Evolutionary conservation across 2,113 vertebrate species (phyloP).

Genomic region (Orientallactaga bullata): DNA sequence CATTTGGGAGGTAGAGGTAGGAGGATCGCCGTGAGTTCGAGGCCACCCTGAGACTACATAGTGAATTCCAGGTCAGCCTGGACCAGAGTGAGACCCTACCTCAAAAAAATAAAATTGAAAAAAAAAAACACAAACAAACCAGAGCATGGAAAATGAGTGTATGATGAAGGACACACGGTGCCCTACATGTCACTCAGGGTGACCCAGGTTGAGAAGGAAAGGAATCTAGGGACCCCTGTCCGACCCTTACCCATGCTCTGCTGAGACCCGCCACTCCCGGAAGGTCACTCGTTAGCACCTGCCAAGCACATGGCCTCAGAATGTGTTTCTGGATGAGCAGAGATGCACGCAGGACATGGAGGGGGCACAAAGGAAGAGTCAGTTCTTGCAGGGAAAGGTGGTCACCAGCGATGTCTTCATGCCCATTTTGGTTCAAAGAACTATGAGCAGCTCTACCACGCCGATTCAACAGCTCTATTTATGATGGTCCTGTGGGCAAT

Average conservation of each 20-base stretch:
- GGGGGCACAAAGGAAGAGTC: background rate
- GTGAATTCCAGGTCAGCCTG: too few species aligned
- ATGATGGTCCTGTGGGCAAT: background rate
- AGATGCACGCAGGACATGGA: background rate
- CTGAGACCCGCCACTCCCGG: background rate
- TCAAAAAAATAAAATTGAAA: too few species aligned
- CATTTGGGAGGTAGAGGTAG: too few species aligned
- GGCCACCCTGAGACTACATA: too few species aligned
- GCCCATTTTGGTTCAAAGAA: conserved; percentile 3
- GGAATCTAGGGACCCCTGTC: background rate
- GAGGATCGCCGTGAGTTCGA: too few species aligned
- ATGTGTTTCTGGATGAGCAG: background rate
- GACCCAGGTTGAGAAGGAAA: background rate
- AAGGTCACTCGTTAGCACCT: background rate
- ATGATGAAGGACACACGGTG: background rate
- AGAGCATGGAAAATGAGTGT: too few species aligned
- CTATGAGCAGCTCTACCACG: background rate
- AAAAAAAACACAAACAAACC: too few species aligned
- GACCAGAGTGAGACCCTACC: too few species aligned
- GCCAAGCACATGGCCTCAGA: background rate
- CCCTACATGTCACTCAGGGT: rapidly evolving
- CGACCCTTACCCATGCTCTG: too few species aligned
- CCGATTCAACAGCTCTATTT: background rate
- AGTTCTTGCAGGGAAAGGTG: background rate
- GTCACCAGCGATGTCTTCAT: background rate